Conservation (phyloP, 2,888 invertebrate species). For the Mythimna lalbum region DNA sequence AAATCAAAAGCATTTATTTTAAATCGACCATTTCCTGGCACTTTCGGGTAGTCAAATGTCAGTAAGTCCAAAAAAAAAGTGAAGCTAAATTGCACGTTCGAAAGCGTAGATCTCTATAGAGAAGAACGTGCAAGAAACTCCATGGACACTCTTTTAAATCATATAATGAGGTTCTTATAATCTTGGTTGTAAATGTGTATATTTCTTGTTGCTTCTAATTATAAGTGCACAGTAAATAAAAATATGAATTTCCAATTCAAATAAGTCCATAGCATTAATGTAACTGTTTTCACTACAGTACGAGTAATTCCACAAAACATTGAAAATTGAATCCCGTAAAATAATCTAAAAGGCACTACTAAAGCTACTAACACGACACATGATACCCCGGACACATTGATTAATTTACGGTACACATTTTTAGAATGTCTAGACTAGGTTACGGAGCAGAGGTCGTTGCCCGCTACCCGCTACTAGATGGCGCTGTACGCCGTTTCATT, state of each 20-base stretch:
- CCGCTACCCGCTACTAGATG: slow-evolving; percentile 75
- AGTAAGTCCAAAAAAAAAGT: no score
- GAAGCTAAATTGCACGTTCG: no score
- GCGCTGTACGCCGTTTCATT: slow-evolving; percentile 77
- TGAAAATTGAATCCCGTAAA: slow-evolving; percentile 34
- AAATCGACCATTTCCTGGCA: no score
- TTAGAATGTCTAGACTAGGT: slow-evolving; percentile 65
- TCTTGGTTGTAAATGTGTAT: not conserved
- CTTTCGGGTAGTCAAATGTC: no score
- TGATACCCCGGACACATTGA: slow-evolving; percentile 61
- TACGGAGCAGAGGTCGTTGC: slow-evolving; percentile 67
- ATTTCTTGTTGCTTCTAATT: not conserved
- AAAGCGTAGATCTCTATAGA: no score
- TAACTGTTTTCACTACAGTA: slow-evolving; percentile 23
- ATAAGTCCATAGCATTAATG: slow-evolving; percentile 20
- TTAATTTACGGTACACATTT: slow-evolving; percentile 58
- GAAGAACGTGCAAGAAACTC: no score
- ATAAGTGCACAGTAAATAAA: not conserved
- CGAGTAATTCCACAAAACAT: slow-evolving; percentile 10
- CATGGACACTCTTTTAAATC: no score
- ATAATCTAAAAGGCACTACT: slow-evolving; percentile 29
- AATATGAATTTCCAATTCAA: not conserved
- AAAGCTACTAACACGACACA: slow-evolving; percentile 56
- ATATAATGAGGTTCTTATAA: no score
- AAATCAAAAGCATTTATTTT: no score